Conservation (phyloP, 2,888 invertebrate genomes). For the Parapristionchus giblindavisi region DNA sequence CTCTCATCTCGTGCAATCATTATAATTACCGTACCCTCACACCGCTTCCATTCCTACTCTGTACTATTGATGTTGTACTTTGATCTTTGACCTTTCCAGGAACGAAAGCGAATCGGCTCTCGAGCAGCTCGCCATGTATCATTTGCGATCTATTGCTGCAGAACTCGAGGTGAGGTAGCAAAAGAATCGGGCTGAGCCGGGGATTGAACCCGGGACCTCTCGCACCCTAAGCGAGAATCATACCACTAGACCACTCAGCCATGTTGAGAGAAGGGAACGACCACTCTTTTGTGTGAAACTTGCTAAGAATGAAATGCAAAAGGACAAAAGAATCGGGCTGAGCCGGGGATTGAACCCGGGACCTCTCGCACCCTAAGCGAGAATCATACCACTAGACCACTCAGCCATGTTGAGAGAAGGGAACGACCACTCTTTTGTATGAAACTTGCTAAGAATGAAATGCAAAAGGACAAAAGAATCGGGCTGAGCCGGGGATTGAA, state of each 20-base stretch:
- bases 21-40: background rate
- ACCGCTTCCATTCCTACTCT: background rate
- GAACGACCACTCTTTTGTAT: background rate
- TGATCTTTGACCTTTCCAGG: too few relatives aligned
- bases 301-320: background rate
- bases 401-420: constrained; percentile 43
- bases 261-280: constrained; percentile 9
- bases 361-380: constrained; percentile 71
- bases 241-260: constrained; percentile 70
- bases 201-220: constrained; percentile 70
- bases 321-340: constrained; percentile 41
- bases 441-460: constrained; percentile 12
- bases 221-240: constrained; percentile 71
- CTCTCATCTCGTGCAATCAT: background rate
- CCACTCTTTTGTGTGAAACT: background rate
- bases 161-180: constrained; percentile 17
- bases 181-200: constrained; percentile 52
- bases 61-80: too few relatives aligned
- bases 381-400: constrained; percentile 71
- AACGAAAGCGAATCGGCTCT: constrained; percentile 21
- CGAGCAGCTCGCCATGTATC: constrained; percentile 33
- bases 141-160: constrained; percentile 22
- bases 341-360: constrained; percentile 68
- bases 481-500: constrained; percentile 66
- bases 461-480: constrained; percentile 7